Base-by-base conservation (phyloP, 2,113 vertebrate species). In the Microtus richardsoni region DNA sequence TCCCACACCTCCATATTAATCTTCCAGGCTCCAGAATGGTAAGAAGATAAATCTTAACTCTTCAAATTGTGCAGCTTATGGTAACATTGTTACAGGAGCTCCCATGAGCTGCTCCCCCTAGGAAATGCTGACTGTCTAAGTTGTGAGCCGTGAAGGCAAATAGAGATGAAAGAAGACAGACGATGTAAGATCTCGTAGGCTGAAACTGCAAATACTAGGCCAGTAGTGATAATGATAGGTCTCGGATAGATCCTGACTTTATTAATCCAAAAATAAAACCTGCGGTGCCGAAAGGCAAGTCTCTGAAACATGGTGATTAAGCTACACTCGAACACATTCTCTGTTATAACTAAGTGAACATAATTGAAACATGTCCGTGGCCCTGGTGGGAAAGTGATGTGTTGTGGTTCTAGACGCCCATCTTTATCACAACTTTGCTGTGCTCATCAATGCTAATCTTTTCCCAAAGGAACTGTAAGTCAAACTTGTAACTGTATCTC, bases 201-300 rank as follows among this genome's bases (percentile, higher is more conserved):
- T 39, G 3, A 17, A 85, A 71, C 24, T 80, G 88, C 49, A 88
- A 22, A 71, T 88, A 82, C 47, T 75, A 85, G 82, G 47, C 70
- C 62, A 49, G n/a, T 28, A 58, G 24, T 41, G 52, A 33, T 70
- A 78, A 89, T 39, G 70, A 39, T 66, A 17, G 60, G 2, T 39
- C 77, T 85, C 49, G 3, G 30, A 4, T 22, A 92, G 19, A 83
- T 58, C 19, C 21, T 68, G 36, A 96, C 87, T 70, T 79, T 93
- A 41, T 78, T 86, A 30, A 89, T 44, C n/a, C 36, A 36, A 90
- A 92, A 49, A 70, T 92, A 64, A 94, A 95, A 92, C 39, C 39
- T 54, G 58, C 47, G 24, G 4, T 78, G 95, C 58, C 87, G n/a
- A 66, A 85, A 94, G 22, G 87, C 71, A 96, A 91, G 80, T 58